phyloP scores from a whole-genome alignment of 2,888 invertebrate species.

The Hydropsyche betteni region DNA sequence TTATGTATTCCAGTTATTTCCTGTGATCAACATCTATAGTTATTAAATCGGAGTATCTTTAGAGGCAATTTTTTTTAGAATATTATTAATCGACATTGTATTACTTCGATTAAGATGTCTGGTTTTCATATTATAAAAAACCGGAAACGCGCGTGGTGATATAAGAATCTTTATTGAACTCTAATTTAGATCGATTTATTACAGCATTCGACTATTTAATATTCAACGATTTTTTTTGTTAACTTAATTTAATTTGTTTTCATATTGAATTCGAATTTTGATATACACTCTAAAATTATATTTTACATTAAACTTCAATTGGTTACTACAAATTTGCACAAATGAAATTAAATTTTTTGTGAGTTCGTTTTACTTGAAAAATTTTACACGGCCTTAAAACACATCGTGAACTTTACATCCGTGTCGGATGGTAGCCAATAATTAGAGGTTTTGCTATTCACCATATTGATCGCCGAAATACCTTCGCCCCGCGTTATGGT shows the following conservation, averaged over 20 bases:
- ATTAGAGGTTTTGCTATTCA: slow-evolving; percentile 19
- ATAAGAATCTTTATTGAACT: background rate
- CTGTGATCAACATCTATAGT: slow-evolving; percentile 13
- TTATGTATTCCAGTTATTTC: background rate
- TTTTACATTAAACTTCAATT: background rate
- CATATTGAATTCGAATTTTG: background rate
- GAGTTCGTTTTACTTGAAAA: background rate
- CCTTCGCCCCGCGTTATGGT: slow-evolving; percentile 4
- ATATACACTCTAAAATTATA: background rate
- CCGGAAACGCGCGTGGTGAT: background rate
- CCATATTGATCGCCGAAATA: slow-evolving; percentile 27
- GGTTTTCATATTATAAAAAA: background rate
- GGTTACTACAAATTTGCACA: too few relatives aligned
- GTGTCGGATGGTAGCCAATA: slow-evolving; percentile 3
- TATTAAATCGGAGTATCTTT: slow-evolving; percentile 3
- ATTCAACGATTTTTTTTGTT: background rate
- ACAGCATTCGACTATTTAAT: too few relatives aligned
- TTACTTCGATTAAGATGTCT: background rate
- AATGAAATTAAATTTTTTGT: too few relatives aligned
- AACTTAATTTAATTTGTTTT: background rate
- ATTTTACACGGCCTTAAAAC: slow-evolving; percentile 5
- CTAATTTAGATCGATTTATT: too few relatives aligned
- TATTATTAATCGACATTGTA: slow-evolving; percentile 2
- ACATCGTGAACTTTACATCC: background rate
- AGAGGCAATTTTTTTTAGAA: background rate